Conservation (phyloP, 2,888 invertebrate genomes). For the Harpagoxenus sublaevis region DNA sequence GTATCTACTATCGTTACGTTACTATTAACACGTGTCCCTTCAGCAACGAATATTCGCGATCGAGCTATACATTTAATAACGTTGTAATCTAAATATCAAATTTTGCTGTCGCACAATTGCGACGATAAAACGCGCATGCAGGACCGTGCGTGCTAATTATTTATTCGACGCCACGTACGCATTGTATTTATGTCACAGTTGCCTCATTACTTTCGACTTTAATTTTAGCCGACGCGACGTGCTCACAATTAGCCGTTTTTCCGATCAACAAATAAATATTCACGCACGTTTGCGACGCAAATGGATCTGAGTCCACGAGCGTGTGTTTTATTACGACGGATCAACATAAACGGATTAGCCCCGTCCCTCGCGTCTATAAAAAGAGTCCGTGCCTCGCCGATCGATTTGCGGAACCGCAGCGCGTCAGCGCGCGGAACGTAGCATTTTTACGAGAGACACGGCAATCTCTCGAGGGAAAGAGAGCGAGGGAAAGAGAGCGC, state of each 20-base stretch:
- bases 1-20: not conserved
- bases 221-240: slow-evolving; percentile 7
- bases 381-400: slow-evolving; percentile 25
- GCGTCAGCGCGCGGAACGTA: not conserved
- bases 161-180: not conserved
- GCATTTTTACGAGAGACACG: slow-evolving; percentile 22
- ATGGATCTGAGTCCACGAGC: not conserved
- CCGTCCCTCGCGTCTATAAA: slow-evolving; percentile 15
- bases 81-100: slow-evolving; percentile 16
- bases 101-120: slow-evolving; percentile 1
- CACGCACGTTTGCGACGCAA: not conserved
- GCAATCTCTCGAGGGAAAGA: slow-evolving; percentile 7
- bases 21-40: not conserved
- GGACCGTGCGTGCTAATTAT: not conserved
- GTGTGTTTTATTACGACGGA: slow-evolving; percentile 22
- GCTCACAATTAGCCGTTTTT: not conserved
- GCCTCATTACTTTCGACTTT: not conserved
- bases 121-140: not conserved
- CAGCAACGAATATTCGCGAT: not conserved
- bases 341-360: slow-evolving; percentile 14
- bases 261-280: not conserved
- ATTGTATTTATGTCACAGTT: not conserved
- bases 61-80: not conserved
- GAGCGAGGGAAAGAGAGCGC: slow-evolving; percentile 17
- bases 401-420: slow-evolving; percentile 18